Percentiles rank a stretch among this genome's conserved stretches.
Evolutionary conservation across 2,888 invertebrate species (phyloP).

Genomic region (Caenorhabditis drosophilae): DNA sequence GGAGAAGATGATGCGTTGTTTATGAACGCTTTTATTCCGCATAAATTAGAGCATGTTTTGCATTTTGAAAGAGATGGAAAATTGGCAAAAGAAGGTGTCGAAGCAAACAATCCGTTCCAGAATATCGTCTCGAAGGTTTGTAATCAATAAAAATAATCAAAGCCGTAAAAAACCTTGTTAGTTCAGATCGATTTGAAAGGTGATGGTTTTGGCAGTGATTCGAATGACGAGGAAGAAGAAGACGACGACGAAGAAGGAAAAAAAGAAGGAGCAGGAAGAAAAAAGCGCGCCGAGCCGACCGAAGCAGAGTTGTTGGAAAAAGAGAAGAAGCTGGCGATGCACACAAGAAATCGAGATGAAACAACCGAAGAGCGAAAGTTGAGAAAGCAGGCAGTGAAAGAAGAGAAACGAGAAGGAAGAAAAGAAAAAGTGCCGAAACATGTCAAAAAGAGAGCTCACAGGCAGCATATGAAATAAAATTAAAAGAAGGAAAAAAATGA

Average conservation of each 20-base stretch:
- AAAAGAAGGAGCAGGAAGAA: conserved; percentile 34
- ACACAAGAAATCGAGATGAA: conserved; percentile 41
- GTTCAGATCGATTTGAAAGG: conserved; percentile 81
- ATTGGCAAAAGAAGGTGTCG: conserved; percentile 78
- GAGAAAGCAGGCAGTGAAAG: conserved; percentile 86
- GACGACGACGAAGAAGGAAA: conserved; percentile 13
- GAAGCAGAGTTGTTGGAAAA: conserved; percentile 38
- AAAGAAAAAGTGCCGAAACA: conserved; percentile 90
- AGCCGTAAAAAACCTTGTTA: background rate
- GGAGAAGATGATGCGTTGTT: conserved; percentile 77
- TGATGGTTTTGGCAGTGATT: conserved; percentile 71
- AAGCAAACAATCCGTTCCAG: conserved; percentile 78
- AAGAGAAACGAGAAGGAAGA: conserved; percentile 85
- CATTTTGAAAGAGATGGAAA: conserved; percentile 78
- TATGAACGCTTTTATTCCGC: conserved; percentile 82
- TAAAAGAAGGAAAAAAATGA: background rate
- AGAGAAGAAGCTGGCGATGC: conserved; percentile 37
- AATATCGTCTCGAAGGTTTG: conserved; percentile 78
- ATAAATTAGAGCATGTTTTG: conserved; percentile 84
- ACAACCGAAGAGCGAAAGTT: conserved; percentile 50
- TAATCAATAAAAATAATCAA: background rate
- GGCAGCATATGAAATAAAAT: conserved; percentile 54
- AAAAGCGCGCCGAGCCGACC: conserved; percentile 33
- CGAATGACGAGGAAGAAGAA: conserved; percentile 19
- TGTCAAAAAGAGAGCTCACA: conserved; percentile 85